Evolutionary conservation across 2,113 vertebrate genomes (phyloP).

Genomic region (Andinoacara biseriatus): DNA sequence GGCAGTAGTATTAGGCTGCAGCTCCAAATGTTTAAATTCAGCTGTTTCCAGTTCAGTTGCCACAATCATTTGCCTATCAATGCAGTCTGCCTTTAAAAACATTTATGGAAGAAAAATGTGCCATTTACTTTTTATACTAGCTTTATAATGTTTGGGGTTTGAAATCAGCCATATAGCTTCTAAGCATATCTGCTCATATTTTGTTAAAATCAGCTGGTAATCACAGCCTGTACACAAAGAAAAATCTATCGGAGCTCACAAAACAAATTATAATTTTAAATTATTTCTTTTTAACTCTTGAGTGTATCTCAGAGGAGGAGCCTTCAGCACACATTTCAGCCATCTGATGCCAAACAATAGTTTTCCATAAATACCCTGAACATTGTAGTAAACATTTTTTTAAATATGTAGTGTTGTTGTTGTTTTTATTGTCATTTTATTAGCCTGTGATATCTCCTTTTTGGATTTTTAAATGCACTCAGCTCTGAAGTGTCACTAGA

Average conservation of each 20-base stretch:
- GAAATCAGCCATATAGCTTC: too few species aligned
- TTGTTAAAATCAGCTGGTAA: neutral
- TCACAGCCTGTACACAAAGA: neutral
- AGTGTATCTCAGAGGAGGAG: neutral
- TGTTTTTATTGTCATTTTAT: neutral
- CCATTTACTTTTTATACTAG: too few species aligned
- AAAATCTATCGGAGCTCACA: neutral
- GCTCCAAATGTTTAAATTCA: neutral
- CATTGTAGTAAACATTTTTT: neutral
- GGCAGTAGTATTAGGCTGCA: neutral
- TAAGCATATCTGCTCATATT: too few species aligned
- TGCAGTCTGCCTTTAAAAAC: neutral
- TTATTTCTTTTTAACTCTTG: neutral
- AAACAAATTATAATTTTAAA: neutral
- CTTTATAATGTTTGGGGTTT: too few species aligned
- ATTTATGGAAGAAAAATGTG: neutral
- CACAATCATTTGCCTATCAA: neutral
- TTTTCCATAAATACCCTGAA: neutral
- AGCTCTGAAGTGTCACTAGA: too few species aligned
- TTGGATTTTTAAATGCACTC: constrained; percentile 19
- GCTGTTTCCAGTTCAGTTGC: neutral
- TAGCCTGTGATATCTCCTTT: neutral
- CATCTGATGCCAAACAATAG: neutral
- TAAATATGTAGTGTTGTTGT: neutral
- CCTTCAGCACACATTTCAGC: neutral